phyloP scores from a whole-genome alignment of 2,113 vertebrate species.

The Pleuronectes platessa region DNA sequence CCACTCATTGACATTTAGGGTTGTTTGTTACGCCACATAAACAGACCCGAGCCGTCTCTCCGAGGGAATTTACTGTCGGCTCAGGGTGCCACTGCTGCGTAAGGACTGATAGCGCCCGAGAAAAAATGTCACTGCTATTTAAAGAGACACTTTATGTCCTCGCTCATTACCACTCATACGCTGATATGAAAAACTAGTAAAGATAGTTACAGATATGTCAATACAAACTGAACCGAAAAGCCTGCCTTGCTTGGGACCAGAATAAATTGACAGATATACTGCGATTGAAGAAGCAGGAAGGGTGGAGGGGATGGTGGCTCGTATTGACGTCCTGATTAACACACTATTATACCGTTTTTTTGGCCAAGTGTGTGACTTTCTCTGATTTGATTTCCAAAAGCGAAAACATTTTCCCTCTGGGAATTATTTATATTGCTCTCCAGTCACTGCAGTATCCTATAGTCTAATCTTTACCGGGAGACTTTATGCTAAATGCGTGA shows the following conservation, averaged over 20 bases:
- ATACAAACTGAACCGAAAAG: constrained; percentile 51
- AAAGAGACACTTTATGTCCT: constrained; percentile 44
- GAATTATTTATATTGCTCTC: constrained; percentile 54
- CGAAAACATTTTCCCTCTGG: constrained; percentile 39
- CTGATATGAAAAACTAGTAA: constrained; percentile 46
- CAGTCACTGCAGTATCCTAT: constrained; percentile 50
- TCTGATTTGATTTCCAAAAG: constrained; percentile 55
- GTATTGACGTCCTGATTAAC: constrained; percentile 63
- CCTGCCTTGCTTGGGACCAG: constrained; percentile 32
- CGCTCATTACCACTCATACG: constrained; percentile 30
- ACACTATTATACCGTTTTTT: constrained; percentile 58
- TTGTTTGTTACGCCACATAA: constrained; percentile 75
- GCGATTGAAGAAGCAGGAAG: constrained; percentile 34
- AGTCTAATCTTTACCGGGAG: constrained; percentile 70
- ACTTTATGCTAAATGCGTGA: constrained; percentile 75
- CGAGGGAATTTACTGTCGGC: constrained; percentile 61
- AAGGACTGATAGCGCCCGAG: constrained; percentile 50
- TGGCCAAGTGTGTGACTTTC: constrained; percentile 45
- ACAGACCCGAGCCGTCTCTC: constrained; percentile 56
- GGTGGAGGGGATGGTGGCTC: background rate
- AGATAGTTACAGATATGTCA: constrained; percentile 44
- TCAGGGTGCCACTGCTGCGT: constrained; percentile 43
- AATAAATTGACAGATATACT: constrained; percentile 39
- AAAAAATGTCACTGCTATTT: constrained; percentile 54
- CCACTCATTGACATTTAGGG: constrained; percentile 79